phyloP scores from a whole-genome alignment of 2,113 vertebrate genomes.

The Henicopernis longicauda region DNA sequence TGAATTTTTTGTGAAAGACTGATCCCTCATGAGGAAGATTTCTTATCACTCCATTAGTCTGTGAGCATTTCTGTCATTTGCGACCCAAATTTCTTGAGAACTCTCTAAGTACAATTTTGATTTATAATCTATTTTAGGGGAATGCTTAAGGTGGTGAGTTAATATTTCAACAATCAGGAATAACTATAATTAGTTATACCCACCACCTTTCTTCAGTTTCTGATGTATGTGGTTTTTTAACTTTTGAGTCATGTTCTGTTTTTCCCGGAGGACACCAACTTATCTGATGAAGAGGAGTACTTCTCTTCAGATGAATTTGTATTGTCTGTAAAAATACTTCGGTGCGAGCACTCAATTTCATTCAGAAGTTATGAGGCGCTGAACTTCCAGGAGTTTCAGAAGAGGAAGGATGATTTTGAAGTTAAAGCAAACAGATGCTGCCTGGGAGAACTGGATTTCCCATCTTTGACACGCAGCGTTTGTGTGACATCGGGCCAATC shows the following conservation, averaged over 20 bases:
- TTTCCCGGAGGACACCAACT: background rate
- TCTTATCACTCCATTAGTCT: background rate
- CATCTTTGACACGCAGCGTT: fast-evolving
- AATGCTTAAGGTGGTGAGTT: background rate
- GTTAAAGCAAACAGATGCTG: background rate
- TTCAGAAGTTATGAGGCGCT: background rate
- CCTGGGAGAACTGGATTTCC: background rate
- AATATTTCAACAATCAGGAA: background rate
- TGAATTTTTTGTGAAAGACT: background rate
- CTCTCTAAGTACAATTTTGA: background rate
- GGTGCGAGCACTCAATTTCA: background rate
- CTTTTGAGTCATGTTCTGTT: background rate
- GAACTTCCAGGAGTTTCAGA: background rate
- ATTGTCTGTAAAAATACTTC: background rate
- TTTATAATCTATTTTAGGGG: background rate
- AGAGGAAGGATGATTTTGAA: background rate
- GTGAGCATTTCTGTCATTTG: background rate
- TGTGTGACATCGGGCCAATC: fast-evolving
- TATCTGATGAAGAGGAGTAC: background rate
- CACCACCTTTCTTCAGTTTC: background rate
- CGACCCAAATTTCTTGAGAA: background rate
- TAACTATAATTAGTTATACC: background rate
- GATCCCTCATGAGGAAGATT: background rate
- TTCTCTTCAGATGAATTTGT: background rate
- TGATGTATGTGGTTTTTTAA: background rate